Base-by-base conservation (phyloP, 2,113 vertebrate genomes). In the Gasterosteus aculeatus region DNA sequence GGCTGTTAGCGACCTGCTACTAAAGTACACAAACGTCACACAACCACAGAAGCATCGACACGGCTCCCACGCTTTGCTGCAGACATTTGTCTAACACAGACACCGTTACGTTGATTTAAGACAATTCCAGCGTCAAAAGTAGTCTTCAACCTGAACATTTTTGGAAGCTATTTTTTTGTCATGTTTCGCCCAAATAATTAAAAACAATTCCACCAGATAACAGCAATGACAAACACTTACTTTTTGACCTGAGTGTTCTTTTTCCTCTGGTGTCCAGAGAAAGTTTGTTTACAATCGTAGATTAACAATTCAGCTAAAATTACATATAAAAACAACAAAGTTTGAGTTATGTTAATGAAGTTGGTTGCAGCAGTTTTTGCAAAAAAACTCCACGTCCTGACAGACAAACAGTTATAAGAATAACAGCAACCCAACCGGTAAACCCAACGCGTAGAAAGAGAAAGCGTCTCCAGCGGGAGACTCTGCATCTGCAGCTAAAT, bases 141-240 rank as follows among this genome's bases (percentile, higher is more conserved):
- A 10, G 26, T 66, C 16, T 10, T 51, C 8, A 18, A 51, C 10
- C 38, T 35, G 8, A 49, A 49, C 7, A 49, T 8, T 16, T 4
- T 5, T 16, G 44, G 14, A 46, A 4, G 6, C 39, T 41, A 41
- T 41, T 41, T 41, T 41, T 12, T 26, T 46, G 10, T n/a, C n/a
- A n/a, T 26, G 61, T 64, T 31, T 33, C 26, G 12, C 4, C 26
- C 19, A 19, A 51, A 51, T 5, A 1, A 10, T 3, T 33, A 2
- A 8, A n/a, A 53, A 54, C 5, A 78, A 69, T 51, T 63, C 12
- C 22, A 77, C 10, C 10, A 46, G 58, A 67, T 67, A 15, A 49
- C 47, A 72, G 33, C 7, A 0, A 18, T 22, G 5, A 26, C 6
- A 46, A 53, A 68, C 44, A 11, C 73, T 56, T 51, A 53, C 74